Evolutionary conservation across 2,888 invertebrate genomes (phyloP).

Genomic region (Hydraecia micacea): DNA sequence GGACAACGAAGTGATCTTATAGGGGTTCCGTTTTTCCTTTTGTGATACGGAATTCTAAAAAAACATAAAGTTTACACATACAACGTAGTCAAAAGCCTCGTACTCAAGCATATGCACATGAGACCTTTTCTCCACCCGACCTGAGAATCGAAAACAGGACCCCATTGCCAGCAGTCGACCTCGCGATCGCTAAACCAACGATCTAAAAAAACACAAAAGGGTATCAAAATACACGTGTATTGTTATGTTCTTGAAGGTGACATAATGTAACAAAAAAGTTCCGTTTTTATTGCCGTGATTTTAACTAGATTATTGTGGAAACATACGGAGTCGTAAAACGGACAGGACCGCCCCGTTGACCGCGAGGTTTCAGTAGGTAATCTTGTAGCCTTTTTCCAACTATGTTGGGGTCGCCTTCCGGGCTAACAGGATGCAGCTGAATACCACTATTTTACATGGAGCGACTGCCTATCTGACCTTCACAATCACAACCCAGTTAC

Average conservation of each 20-base stretch:
- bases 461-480: neutral
- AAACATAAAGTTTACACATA: too few relatives aligned
- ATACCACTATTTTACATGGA: neutral
- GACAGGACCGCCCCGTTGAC: neutral
- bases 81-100: too few relatives aligned
- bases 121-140: too few relatives aligned
- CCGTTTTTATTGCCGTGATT: conserved; percentile 2
- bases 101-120: too few relatives aligned
- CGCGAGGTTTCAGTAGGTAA: neutral
- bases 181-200: neutral
- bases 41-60: too few relatives aligned
- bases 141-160: neutral
- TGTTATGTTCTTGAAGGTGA: conserved; percentile 49
- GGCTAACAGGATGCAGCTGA: neutral
- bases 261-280: conserved; percentile 41
- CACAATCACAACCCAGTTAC: neutral
- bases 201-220: conserved; percentile 10
- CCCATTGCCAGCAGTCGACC: neutral
- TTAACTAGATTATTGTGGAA: conserved; percentile 24
- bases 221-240: conserved; percentile 25
- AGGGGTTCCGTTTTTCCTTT: too few relatives aligned
- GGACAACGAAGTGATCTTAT: too few relatives aligned
- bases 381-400: too few relatives aligned
- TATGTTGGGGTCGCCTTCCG: neutral
- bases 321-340: neutral